Percentiles rank a stretch among this genome's conserved stretches.
Evolutionary conservation across 2,888 invertebrate species (phyloP).

Genomic region (Orchesella flavescens): DNA sequence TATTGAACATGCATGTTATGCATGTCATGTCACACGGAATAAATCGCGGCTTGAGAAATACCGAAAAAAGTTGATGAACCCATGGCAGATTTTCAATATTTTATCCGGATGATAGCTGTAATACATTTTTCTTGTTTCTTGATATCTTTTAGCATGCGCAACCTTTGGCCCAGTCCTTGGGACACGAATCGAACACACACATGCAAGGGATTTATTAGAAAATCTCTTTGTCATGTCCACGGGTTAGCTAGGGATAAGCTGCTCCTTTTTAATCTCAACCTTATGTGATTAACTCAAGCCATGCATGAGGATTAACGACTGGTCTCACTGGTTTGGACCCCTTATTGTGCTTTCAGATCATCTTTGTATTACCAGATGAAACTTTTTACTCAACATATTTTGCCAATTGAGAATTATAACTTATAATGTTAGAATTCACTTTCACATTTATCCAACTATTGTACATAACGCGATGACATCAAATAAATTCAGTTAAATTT

Average conservation of each 20-base stretch:
- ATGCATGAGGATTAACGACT: conserved; percentile 55
- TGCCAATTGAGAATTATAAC: too few relatives aligned
- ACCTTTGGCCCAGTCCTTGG: conserved; percentile 45
- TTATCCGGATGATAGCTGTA: conserved; percentile 28
- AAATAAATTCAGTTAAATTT: too few relatives aligned
- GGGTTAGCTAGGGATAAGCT: conserved; percentile 55
- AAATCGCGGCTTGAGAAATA: conserved; percentile 41
- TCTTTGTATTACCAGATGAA: neutral
- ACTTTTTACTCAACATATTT: too few relatives aligned
- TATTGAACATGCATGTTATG: neutral
- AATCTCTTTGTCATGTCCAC: conserved; percentile 31
- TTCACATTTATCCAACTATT: too few relatives aligned
- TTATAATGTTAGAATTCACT: too few relatives aligned
- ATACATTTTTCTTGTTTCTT: conserved; percentile 3
- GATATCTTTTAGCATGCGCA: neutral
- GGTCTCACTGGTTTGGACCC: conserved; percentile 12
- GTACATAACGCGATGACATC: too few relatives aligned
- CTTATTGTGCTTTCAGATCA: conserved; percentile 10
- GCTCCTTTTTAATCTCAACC: conserved; percentile 53
- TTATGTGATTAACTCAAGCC: conserved; percentile 50
- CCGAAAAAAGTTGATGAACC: conserved; percentile 21
- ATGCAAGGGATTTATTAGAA: conserved; percentile 46
- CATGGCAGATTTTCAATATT: conserved; percentile 17
- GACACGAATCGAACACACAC: conserved; percentile 45
- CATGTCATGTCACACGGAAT: conserved; percentile 44